A percentile compares a stretch with the other conserved stretches of the same genome.
These are phyloP conservation scores for Ashinkailepas kermadecensis DNA, from an alignment of 2,888 invertebrate species.

Conservation along the genomic window DNA sequence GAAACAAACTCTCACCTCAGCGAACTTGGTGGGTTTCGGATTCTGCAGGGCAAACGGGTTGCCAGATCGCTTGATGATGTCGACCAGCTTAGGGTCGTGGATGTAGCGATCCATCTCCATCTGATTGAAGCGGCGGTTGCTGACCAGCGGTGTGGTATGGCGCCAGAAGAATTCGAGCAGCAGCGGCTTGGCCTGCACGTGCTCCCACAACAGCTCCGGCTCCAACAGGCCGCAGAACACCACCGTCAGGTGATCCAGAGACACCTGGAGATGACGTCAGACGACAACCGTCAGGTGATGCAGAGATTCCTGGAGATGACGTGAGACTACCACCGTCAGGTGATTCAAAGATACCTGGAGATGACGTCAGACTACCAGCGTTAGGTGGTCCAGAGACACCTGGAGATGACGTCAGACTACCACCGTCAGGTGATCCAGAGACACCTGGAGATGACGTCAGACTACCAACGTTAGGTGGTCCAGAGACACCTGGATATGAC, in stretches of 20 bases:
- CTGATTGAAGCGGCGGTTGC: constrained; percentile 5
- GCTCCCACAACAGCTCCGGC: constrained; percentile 5
- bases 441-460: too few species aligned
- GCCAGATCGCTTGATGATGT: constrained; percentile 5
- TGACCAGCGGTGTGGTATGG: constrained; percentile 2
- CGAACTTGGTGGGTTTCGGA: background rate
- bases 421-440: too few species aligned
- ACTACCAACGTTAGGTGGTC: too few species aligned
- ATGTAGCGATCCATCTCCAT: constrained; percentile 10
- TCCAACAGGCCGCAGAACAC: constrained; percentile 16
- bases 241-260: background rate
- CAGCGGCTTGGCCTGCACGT: background rate
- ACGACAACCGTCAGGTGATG: too few species aligned
- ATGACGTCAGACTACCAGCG: too few species aligned
- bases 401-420: too few species aligned
- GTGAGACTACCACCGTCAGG: background rate
- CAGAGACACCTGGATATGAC: too few species aligned
- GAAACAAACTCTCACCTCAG: background rate
- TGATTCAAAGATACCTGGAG: background rate
- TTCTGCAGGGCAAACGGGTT: constrained; percentile 12
- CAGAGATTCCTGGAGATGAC: too few species aligned
- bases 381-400: too few species aligned
- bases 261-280: background rate
- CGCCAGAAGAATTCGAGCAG: background rate
- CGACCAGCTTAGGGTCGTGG: background rate